Percentiles rank a stretch among this genome's conserved stretches.
phyloP scores from a whole-genome alignment of 64 coral and sea anemone genomes.

The Montipora foliosa region DNA sequence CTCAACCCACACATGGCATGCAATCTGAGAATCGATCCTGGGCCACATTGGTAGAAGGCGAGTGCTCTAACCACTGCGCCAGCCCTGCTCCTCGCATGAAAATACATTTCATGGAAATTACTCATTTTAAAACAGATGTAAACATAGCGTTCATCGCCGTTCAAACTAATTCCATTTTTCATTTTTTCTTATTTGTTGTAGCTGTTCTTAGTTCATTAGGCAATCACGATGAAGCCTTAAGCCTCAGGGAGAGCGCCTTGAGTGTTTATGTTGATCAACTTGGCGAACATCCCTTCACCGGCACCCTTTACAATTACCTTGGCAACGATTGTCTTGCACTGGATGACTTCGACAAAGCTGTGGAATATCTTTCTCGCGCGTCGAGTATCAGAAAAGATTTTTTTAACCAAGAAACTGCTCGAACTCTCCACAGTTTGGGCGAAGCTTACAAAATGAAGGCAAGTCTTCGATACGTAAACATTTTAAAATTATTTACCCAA shows the following conservation, averaged over 20 bases:
- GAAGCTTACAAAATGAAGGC: slow-evolving; percentile 49
- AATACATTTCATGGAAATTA: too few relatives aligned
- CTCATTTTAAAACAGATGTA: too few relatives aligned
- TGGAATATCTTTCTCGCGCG: slow-evolving; percentile 5
- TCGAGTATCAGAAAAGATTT: slow-evolving; percentile 28
- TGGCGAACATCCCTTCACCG: slow-evolving; percentile 61
- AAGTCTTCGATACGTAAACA: background rate
- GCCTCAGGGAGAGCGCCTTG: slow-evolving; percentile 43
- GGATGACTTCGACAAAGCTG: slow-evolving; percentile 42
- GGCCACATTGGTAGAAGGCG: too few relatives aligned
- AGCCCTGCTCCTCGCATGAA: too few relatives aligned
- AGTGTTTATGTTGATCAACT: slow-evolving; percentile 30
- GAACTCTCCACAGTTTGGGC: slow-evolving; percentile 55
- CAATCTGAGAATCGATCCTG: too few relatives aligned
- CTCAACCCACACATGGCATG: too few relatives aligned
- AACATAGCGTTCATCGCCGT: too few relatives aligned
- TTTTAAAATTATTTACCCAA: too few relatives aligned
- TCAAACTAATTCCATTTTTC: background rate
- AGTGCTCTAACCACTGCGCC: too few relatives aligned
- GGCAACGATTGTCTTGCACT: slow-evolving; percentile 68
- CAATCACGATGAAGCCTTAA: background rate
- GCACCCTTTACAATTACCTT: slow-evolving; percentile 56
- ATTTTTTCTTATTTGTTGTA: background rate
- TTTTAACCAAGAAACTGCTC: slow-evolving; percentile 69
- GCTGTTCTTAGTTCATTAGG: slow-evolving; percentile 34